Evolutionary conservation across 35 echinoderm and acorn worm species (phyloP).

Genomic region (Lytechinus pictus): DNA sequence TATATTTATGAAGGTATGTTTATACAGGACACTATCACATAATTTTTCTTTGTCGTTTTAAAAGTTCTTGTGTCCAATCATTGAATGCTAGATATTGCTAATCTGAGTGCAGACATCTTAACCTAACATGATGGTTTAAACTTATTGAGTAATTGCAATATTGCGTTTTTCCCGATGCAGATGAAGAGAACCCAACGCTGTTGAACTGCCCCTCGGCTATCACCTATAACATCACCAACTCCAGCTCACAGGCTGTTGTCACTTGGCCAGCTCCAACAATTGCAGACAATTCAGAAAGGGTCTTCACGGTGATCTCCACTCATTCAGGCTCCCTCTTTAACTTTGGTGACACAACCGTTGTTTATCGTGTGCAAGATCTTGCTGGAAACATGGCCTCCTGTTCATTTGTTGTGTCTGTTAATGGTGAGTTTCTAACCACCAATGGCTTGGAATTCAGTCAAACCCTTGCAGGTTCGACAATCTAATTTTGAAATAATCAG

Average conservation of each 20-base stretch:
- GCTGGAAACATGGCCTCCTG: conserved; percentile 47
- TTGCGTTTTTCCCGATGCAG: conserved; percentile 23
- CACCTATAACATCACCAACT: neutral
- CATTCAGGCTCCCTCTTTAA: conserved; percentile 40
- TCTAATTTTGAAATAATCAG: neutral
- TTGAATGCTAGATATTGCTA: too few species aligned
- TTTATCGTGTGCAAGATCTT: conserved; percentile 49
- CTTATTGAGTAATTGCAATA: neutral
- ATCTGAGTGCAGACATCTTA: too few species aligned
- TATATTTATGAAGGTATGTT: neutral
- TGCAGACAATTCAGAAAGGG: conserved; percentile 53
- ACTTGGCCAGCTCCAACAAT: conserved; percentile 53
- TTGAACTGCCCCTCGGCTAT: conserved; percentile 56
- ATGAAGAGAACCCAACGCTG: conserved; percentile 55
- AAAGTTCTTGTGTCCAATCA: neutral
- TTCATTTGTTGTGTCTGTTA: conserved; percentile 48
- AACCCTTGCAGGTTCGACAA: neutral
- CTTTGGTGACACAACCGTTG: conserved; percentile 61
- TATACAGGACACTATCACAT: neutral
- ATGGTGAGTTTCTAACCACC: neutral
- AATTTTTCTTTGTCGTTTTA: neutral
- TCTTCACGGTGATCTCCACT: conserved; percentile 29
- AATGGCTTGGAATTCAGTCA: neutral
- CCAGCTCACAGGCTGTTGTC: conserved; percentile 26
- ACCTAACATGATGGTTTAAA: neutral